Evolutionary conservation across 2,113 vertebrate genomes (phyloP).

Genomic region (Ctenodactylus gundi): DNA sequence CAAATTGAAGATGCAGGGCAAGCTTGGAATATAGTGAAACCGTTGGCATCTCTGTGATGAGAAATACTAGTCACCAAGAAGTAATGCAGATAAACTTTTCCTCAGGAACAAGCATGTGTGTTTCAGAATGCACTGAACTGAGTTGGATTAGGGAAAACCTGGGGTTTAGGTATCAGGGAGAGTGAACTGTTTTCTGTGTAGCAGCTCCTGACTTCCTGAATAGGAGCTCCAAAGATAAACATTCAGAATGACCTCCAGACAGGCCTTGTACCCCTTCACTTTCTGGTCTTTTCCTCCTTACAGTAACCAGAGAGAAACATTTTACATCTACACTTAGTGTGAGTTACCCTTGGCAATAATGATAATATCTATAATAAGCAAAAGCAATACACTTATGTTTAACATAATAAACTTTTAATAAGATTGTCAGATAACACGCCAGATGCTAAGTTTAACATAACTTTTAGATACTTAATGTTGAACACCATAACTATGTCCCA

Average conservation of each 20-base stretch:
- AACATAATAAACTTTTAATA: neutral
- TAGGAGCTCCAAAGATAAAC: constrained; percentile 73
- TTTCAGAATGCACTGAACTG: neutral
- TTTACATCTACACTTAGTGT: too few species aligned
- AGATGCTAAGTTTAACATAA: neutral
- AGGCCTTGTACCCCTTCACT: constrained; percentile 63
- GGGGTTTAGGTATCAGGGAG: neutral
- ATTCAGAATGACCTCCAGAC: constrained; percentile 69
- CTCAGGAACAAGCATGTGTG: neutral
- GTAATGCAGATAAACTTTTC: neutral
- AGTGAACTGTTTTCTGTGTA: constrained; percentile 32
- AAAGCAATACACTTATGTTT: neutral
- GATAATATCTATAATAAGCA: neutral
- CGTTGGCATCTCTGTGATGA: neutral
- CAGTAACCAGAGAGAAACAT: neutral
- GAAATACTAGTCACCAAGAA: neutral
- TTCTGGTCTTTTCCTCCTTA: constrained; percentile 40
- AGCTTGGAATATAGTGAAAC: neutral
- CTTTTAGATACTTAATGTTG: neutral
- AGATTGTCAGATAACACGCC: neutral
- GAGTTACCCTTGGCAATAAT: neutral
- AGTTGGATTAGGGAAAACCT: neutral
- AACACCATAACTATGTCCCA: neutral
- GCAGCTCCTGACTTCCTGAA: constrained; percentile 54
- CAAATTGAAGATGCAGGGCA: neutral